phyloP scores from a whole-genome alignment of 2,888 invertebrate species.

The Rambutsinella grinnellia region DNA sequence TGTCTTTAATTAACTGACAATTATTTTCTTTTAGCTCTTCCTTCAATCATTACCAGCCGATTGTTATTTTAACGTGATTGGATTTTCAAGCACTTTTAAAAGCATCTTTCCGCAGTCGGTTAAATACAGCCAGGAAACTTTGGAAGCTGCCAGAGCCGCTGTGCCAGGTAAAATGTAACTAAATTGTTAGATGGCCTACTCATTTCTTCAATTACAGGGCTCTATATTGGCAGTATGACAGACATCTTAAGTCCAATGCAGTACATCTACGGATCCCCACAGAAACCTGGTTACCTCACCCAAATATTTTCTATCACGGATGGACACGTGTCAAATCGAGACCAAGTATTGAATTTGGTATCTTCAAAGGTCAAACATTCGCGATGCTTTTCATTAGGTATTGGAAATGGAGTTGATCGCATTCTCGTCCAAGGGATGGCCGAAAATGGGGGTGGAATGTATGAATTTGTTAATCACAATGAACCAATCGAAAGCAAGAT shows the following conservation, averaged over 20 bases:
- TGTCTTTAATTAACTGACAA: neutral
- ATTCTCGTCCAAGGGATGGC: conserved; percentile 44
- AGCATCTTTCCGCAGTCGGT: conserved; percentile 34
- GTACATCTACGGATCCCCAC: conserved; percentile 22
- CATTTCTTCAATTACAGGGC: neutral
- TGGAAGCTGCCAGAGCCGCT: conserved; percentile 20
- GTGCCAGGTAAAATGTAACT: conserved; percentile 27
- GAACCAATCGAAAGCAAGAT: conserved; percentile 54
- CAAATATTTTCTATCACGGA: conserved; percentile 53
- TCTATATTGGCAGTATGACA: conserved; percentile 20
- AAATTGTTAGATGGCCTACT: too few relatives aligned
- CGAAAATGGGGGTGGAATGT: conserved; percentile 46
- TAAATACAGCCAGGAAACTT: conserved; percentile 33
- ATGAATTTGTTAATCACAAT: conserved; percentile 37
- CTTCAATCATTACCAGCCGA: conserved; percentile 49
- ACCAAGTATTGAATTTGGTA: conserved; percentile 34
- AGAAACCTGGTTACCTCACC: conserved; percentile 46
- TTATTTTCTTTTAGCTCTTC: conserved; percentile 24
- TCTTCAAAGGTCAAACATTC: conserved; percentile 44
- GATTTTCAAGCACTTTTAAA: conserved; percentile 3
- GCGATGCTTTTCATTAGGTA: conserved; percentile 49
- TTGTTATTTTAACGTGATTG: conserved; percentile 50
- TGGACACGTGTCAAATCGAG: conserved; percentile 30
- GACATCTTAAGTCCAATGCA: conserved; percentile 21
- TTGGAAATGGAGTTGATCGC: conserved; percentile 30